These are phyloP conservation scores for Mesocentrotus franciscanus DNA, from an alignment of 53 echinoderm and acorn worm genomes.

Conservation along the genomic window DNA sequence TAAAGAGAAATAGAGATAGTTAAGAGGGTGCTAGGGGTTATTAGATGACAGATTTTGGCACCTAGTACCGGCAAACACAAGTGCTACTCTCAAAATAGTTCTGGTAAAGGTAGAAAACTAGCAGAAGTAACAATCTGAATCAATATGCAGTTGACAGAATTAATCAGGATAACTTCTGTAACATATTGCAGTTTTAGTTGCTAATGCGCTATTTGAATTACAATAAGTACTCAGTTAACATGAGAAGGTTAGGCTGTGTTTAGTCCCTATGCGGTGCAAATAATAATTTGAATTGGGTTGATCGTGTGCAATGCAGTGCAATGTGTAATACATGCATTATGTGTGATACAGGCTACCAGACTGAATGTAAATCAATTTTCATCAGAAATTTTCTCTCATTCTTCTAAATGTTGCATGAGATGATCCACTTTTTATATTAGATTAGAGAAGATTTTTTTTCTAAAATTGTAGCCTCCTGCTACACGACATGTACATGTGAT, in stretches of 20 bases:
- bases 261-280: neutral
- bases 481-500: neutral
- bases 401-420: slow-evolving; percentile 44
- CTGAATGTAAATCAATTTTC: neutral
- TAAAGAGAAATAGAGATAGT: neutral
- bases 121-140: neutral
- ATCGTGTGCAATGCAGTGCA: neutral
- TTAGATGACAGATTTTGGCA: neutral
- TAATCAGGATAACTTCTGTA: neutral
- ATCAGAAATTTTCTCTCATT: slow-evolving; percentile 1
- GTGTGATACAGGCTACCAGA: neutral
- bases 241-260: neutral
- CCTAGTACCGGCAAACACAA: neutral
- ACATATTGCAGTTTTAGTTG: neutral
- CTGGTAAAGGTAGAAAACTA: neutral
- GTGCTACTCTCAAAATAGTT: neutral
- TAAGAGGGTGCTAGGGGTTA: neutral
- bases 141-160: neutral
- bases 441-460: slow-evolving; percentile 4
- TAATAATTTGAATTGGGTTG: neutral
- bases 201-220: neutral
- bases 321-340: too few species aligned
- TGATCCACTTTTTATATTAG: neutral
- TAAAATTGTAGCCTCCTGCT: neutral
- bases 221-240: neutral